phyloP scores from a whole-genome alignment of 2,888 invertebrate species.

The Brachyptera putata region DNA sequence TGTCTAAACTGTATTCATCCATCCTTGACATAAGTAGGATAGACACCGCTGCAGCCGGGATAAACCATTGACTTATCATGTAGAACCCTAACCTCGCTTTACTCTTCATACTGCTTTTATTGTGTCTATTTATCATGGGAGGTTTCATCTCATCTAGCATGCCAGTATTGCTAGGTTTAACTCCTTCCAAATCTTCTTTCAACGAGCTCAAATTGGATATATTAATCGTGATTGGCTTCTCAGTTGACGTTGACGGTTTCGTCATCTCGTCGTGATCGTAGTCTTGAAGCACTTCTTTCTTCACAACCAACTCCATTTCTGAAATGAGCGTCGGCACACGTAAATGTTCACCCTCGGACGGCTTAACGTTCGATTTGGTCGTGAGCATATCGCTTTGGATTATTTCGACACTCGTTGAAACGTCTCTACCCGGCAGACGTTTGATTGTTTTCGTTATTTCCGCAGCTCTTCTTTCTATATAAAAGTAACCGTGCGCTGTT shows the following conservation, averaged over 20 bases:
- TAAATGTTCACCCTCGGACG: not conserved
- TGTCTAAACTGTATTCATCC: constrained; percentile 22
- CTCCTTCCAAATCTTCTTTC: too few species aligned
- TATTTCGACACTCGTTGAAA: not conserved
- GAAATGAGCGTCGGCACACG: constrained; percentile 6
- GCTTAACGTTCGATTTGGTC: not conserved
- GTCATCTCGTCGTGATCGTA: not conserved
- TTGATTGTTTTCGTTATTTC: not conserved
- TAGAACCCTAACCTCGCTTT: constrained; percentile 29
- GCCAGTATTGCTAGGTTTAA: too few species aligned
- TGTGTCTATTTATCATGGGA: too few species aligned
- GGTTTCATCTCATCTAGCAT: too few species aligned
- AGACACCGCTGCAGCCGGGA: constrained; percentile 38
- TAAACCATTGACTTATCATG: constrained; percentile 40
- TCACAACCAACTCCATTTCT: constrained; percentile 1
- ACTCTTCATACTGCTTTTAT: too few species aligned
- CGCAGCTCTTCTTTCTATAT: not conserved
- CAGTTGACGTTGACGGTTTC: not conserved
- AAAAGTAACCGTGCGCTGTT: constrained; percentile 35
- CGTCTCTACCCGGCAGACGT: not conserved
- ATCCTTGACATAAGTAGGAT: constrained; percentile 36
- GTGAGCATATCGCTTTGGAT: not conserved
- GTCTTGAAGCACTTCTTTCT: not conserved
- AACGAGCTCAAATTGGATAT: too few species aligned
- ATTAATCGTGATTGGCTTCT: too few species aligned